phyloP scores from a whole-genome alignment of 2,113 vertebrate species.

The Dasyurus viverrinus region DNA sequence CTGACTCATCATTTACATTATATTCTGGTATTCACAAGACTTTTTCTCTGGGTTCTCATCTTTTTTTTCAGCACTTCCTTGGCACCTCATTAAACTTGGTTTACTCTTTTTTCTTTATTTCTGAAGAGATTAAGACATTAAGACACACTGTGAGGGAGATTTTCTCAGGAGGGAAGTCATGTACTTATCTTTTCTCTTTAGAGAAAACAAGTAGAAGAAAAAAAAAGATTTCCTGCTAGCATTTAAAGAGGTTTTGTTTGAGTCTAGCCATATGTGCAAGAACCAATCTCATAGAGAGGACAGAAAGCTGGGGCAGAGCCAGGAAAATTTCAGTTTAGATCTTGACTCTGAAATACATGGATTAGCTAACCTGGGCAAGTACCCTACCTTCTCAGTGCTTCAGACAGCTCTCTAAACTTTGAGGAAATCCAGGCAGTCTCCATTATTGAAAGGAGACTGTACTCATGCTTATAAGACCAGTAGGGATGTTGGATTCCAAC shows the following conservation, averaged over 20 bases:
- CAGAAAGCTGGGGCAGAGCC: not conserved
- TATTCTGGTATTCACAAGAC: not conserved
- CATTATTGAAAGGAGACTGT: not conserved
- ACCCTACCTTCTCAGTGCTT: not conserved
- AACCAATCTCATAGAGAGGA: not conserved
- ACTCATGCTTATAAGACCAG: not conserved
- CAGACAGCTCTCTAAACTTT: not conserved
- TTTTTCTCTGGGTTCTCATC: not conserved
- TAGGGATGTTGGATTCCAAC: not conserved
- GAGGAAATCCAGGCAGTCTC: not conserved
- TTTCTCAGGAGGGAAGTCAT: not conserved
- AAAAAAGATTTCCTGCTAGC: not conserved
- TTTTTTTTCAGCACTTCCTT: not conserved
- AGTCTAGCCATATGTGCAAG: not conserved
- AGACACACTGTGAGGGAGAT: not conserved
- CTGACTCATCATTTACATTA: not conserved
- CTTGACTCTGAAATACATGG: not conserved
- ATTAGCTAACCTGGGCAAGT: not conserved
- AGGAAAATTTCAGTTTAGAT: not conserved
- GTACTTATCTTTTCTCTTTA: not conserved
- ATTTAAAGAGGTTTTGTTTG: not conserved
- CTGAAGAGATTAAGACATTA: not conserved
- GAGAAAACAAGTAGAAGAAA: not conserved
- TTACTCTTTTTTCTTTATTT: not conserved
- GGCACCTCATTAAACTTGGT: not conserved